Evolutionary conservation across 35 echinoderm and acorn worm species (phyloP).

Genomic region (Hemicentrotus pulcherrimus): DNA sequence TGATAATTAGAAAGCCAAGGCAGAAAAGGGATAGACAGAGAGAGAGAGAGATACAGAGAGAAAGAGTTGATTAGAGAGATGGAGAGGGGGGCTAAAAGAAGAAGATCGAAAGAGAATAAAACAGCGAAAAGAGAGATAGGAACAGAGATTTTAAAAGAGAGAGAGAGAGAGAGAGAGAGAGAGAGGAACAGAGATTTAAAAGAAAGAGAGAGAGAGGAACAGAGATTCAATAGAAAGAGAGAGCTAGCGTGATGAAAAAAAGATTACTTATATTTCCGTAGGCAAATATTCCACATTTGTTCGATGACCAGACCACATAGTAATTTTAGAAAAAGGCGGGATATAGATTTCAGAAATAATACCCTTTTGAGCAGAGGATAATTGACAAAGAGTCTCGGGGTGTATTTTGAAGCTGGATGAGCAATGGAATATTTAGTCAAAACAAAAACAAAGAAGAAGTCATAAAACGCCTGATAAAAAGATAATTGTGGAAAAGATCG

Average conservation of each 20-base stretch:
- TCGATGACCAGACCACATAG: neutral
- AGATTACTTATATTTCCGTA: neutral
- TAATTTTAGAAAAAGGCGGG: neutral
- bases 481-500: no score
- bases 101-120: neutral
- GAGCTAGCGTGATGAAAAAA: neutral
- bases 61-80: neutral
- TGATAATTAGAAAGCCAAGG: no score
- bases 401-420: neutral
- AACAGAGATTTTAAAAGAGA: neutral
- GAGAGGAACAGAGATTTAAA: neutral
- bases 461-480: no score
- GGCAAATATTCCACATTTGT: neutral
- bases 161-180: neutral
- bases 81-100: no score
- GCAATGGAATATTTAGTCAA: neutral
- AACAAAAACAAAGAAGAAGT: no score
- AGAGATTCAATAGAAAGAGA: neutral
- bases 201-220: neutral
- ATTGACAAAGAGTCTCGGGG: neutral
- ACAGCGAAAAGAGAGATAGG: neutral
- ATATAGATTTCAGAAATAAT: neutral
- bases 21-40: neutral
- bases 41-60: neutral
- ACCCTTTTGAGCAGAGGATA: neutral